Evolutionary conservation across 2,113 vertebrate species (phyloP).

Genomic region (Xiphophorus hellerii): DNA sequence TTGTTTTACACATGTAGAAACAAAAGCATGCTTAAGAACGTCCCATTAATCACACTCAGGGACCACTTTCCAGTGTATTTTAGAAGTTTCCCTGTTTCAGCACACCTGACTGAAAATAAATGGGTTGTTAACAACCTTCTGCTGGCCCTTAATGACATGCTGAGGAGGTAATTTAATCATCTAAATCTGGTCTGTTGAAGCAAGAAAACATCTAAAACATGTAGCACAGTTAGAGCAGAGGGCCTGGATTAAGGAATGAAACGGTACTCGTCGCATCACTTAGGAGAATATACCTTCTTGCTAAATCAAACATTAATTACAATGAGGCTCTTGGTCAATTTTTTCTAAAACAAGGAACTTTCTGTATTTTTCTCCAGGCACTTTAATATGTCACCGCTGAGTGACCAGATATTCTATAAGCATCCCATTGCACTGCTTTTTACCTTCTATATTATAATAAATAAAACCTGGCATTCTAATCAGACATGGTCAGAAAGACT

Average conservation of each 20-base stretch:
- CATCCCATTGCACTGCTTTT: background rate
- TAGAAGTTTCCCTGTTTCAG: background rate
- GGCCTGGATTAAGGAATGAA: no score
- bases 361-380: background rate
- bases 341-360: background rate
- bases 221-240: no score
- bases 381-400: background rate
- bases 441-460: background rate
- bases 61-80: background rate
- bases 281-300: background rate
- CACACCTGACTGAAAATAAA: background rate
- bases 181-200: background rate
- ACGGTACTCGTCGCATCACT: background rate
- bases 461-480: conserved; percentile 15
- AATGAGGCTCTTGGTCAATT: background rate
- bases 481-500: conserved; percentile 64
- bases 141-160: background rate
- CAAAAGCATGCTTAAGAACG: no score
- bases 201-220: background rate
- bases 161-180: background rate
- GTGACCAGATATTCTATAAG: background rate
- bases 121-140: background rate
- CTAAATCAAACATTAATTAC: background rate
- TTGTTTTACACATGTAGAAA: background rate
- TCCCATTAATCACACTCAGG: background rate